Evolutionary conservation across 2,797 vertebrate genomes (phyloP), one percentile per base, ranked within the genome.

Genomic region (Gobio occitaniae): DNA sequence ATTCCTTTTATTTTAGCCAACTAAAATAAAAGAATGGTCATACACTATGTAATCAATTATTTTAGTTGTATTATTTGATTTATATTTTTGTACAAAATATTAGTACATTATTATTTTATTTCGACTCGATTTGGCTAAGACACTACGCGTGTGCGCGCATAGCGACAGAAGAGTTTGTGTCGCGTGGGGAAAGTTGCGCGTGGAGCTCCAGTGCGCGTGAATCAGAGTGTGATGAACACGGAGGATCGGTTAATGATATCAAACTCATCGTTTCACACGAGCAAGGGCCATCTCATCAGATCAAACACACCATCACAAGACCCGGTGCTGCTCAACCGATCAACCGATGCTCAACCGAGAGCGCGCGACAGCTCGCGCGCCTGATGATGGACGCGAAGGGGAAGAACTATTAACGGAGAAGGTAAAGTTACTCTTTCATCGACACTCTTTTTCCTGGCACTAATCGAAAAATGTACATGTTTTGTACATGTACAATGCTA

Each of bases 371-470:
- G 15, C 50, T 52, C 50, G 52, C 38, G 36, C 38, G 69, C 29
- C 77, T 70, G 75, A 80, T n/a, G 74, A 82, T 72, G 75, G 75
- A 84, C 84, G 65, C 76, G 66, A 48, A 84, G 54, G 61, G 63
- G 85, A 71, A 78, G 83, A 87, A 85, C 80, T 83, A 59, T 50
- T 54, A 72, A 87, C 71, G 54, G 25, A 78, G 65, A 89, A 87
- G 89, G 87, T 88, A 89, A 84, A 88, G 80, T 89, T 86, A 5
- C 41, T 86, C 15, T 38, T 38, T 17, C 74, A 77, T 38, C 19
- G 59, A 15, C 4, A 68, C 3, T 80, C 15, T 16, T 15, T 15
- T 54, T 50, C 10, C 48, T 70, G 9, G 19, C 25, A 15, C 17
- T 41, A 16, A 5, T 25, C 41, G 19, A 56, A n/a, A 16, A 8